A percentile compares a stretch with the other conserved stretches of the same genome.
phyloP scores from a whole-genome alignment of 2,888 invertebrate genomes.

The Abrostola triplasia region DNA sequence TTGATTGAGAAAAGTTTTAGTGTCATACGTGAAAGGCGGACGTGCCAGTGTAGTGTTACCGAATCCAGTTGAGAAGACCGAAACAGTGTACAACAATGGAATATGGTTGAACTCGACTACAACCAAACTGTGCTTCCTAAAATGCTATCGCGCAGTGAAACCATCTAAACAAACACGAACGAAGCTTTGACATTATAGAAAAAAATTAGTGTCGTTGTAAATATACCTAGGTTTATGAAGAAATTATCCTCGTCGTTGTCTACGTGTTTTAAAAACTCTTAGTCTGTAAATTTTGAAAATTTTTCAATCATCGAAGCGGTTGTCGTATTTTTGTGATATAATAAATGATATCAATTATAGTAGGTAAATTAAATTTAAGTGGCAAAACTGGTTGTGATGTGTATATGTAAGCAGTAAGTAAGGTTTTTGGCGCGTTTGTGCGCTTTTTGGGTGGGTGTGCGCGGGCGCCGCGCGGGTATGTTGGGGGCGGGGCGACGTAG shows the following conservation, averaged over 20 bases:
- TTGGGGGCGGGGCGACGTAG: slow-evolving; percentile 71
- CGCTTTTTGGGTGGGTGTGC: slow-evolving; percentile 61
- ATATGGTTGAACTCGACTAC: slow-evolving; percentile 82
- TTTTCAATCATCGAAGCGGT: slow-evolving; percentile 87
- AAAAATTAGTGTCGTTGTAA: slow-evolving; percentile 61
- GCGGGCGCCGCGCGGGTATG: slow-evolving; percentile 80
- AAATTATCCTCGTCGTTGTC: slow-evolving; percentile 74
- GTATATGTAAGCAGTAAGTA: slow-evolving; percentile 85
- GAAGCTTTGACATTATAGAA: slow-evolving; percentile 47
- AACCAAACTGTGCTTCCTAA: slow-evolving; percentile 82
- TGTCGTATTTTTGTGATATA: slow-evolving; percentile 88
- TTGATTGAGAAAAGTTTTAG: slow-evolving; percentile 76
- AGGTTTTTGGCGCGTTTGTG: slow-evolving; percentile 47
- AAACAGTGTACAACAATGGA: slow-evolving; percentile 83
- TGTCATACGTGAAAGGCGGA: slow-evolving; percentile 79
- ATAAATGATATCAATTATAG: slow-evolving; percentile 64
- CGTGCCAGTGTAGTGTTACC: slow-evolving; percentile 77
- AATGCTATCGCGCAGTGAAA: slow-evolving; percentile 77
- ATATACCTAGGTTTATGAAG: slow-evolving; percentile 65
- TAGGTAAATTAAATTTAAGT: slow-evolving; percentile 73
- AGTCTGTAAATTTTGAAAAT: slow-evolving; percentile 75
- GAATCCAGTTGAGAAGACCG: slow-evolving; percentile 81
- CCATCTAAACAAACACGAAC: slow-evolving; percentile 54
- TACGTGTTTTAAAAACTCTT: slow-evolving; percentile 69
- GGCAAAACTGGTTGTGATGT: slow-evolving; percentile 88